These are phyloP conservation scores for Halcyon smyrnensis DNA, from an alignment of 2,797 vertebrate species.

Conservation along the genomic window DNA sequence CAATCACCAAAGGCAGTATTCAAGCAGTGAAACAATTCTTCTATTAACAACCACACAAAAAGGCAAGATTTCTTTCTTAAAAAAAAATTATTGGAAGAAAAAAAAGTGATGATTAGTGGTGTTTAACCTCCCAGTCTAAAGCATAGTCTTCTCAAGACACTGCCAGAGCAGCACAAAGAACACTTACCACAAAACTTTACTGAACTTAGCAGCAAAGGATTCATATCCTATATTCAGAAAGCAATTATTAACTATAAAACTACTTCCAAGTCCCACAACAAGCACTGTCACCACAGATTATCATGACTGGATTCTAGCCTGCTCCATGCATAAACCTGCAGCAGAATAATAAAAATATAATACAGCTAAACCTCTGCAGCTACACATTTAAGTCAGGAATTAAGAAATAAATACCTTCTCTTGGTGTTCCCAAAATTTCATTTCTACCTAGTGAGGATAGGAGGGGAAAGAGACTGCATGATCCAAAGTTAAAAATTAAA, in stretches of 20 bases:
- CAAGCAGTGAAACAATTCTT: background rate
- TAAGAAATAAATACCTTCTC: background rate
- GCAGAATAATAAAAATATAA: background rate
- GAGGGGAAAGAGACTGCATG: background rate
- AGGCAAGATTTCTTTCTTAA: accelerated
- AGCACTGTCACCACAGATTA: background rate
- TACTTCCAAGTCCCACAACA: background rate
- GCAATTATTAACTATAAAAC: background rate
- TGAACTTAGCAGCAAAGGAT: background rate
- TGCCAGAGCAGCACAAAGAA: background rate
- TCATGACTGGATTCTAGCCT: background rate
- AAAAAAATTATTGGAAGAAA: background rate
- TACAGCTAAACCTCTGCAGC: background rate
- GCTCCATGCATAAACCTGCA: background rate
- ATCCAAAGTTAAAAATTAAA: background rate
- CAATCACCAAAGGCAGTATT: background rate
- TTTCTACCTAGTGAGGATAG: background rate
- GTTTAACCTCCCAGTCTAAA: background rate
- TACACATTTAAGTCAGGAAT: background rate
- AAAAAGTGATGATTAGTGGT: background rate
- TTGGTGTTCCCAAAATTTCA: background rate
- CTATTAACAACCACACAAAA: background rate
- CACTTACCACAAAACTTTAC: background rate
- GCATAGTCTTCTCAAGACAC: background rate
- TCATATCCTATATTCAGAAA: background rate